phyloP scores from a whole-genome alignment of 2,888 invertebrate species.

The Polia nebulosa region DNA sequence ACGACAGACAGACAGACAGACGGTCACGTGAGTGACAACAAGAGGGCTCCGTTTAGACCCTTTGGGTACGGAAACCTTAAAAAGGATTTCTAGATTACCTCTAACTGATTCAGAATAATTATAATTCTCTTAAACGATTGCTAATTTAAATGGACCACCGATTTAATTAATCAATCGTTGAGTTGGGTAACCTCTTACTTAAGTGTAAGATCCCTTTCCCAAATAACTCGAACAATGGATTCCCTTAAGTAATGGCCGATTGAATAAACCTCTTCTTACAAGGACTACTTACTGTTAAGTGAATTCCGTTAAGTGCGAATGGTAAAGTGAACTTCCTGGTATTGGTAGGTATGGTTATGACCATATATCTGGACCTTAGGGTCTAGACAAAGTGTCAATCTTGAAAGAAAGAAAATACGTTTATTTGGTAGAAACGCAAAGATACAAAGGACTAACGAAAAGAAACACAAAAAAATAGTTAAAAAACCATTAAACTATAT shows the following conservation, averaged over 20 bases:
- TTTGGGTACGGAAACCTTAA: too few relatives aligned
- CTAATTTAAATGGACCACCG: background rate
- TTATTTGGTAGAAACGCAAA: too few relatives aligned
- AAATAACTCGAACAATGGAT: slow-evolving; percentile 30
- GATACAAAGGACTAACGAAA: too few relatives aligned
- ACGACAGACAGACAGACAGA: too few relatives aligned
- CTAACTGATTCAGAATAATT: background rate
- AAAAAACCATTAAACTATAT: too few relatives aligned
- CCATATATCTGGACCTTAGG: too few relatives aligned
- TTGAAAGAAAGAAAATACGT: too few relatives aligned
- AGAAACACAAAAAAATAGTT: too few relatives aligned
- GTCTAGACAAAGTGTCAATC: too few relatives aligned
- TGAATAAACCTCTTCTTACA: slow-evolving; percentile 4
- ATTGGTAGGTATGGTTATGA: background rate
- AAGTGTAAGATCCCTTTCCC: background rate
- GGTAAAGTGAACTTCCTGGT: background rate
- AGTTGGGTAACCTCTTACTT: slow-evolving; percentile 24
- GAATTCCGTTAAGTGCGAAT: slow-evolving; percentile 1
- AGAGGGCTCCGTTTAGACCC: too few relatives aligned
- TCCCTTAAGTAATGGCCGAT: slow-evolving; percentile 28
- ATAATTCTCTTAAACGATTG: background rate
- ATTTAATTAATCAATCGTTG: background rate
- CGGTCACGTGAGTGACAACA: too few relatives aligned
- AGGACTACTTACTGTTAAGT: slow-evolving; percentile 22
- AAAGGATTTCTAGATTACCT: background rate